Evolutionary conservation across 2,888 invertebrate species (phyloP).

Genomic region (Trichopoda pennipes): DNA sequence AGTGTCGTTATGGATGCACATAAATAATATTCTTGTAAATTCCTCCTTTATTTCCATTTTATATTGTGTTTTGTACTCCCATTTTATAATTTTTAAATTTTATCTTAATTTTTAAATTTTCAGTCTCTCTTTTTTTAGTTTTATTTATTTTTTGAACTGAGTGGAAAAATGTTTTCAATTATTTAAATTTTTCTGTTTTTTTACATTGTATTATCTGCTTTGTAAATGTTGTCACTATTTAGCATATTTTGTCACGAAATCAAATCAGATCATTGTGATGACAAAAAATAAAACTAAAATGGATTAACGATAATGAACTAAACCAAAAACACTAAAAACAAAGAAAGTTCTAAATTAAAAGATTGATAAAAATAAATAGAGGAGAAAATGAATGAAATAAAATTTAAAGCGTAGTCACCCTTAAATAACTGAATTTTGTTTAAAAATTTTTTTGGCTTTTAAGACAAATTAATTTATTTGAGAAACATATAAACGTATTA

Average conservation of each 20-base stretch:
- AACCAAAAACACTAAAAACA: not conserved
- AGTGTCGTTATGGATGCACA: too few species aligned
- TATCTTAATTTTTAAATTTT: conserved; percentile 39
- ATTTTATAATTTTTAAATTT: conserved; percentile 31
- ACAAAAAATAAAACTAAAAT: conserved; percentile 38
- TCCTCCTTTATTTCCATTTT: not conserved
- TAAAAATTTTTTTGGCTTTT: not conserved
- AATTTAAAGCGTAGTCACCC: too few species aligned
- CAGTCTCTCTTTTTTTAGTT: conserved; percentile 18
- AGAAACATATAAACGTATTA: not conserved
- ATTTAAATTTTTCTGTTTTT: conserved; percentile 66
- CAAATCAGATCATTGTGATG: conserved; percentile 59
- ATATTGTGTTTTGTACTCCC: not conserved
- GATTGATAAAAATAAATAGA: not conserved
- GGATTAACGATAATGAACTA: not conserved
- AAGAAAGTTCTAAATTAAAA: not conserved
- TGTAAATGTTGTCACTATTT: conserved; percentile 78
- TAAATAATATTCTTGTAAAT: not conserved
- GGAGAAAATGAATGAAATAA: too few species aligned
- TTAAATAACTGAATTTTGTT: too few species aligned
- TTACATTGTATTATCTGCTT: conserved; percentile 14
- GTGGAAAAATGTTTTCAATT: conserved; percentile 66
- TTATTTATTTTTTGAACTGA: conserved; percentile 47
- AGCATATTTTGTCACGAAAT: conserved; percentile 79
- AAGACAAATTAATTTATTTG: not conserved